Evolutionary conservation across 1,140 invertebrate species (phyloP).

Genomic region (Rhagoletis pomonella): DNA sequence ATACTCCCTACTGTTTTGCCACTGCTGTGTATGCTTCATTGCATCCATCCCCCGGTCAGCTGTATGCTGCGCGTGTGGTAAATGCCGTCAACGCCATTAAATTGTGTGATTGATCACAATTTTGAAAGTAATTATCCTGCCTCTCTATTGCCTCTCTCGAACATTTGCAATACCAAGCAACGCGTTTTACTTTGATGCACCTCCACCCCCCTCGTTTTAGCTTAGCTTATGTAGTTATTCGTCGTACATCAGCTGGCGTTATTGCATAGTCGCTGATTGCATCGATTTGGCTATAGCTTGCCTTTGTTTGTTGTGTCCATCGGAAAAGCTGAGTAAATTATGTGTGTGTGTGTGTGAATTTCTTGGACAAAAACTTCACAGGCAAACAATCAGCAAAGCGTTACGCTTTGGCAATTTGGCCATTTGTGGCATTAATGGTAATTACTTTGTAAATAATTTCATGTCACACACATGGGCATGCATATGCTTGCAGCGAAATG

Average conservation of each 20-base stretch:
- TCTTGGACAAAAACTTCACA: conserved; percentile 4
- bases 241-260: conserved; percentile 17
- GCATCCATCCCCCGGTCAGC: not conserved
- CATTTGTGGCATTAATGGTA: conserved; percentile 51
- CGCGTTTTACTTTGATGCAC: not conserved
- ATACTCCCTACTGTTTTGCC: not conserved
- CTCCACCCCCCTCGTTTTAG: not conserved
- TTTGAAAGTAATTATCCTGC: conserved; percentile 48
- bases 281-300: conserved; percentile 15
- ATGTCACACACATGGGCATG: not conserved
- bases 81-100: conserved; percentile 45
- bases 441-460: conserved; percentile 50
- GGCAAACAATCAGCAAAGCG: not conserved
- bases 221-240: too few relatives aligned
- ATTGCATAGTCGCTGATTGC: conserved; percentile 23
- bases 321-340: conserved; percentile 4
- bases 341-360: conserved; percentile 9
- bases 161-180: not conserved
- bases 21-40: conserved; percentile 16
- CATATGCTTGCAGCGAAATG: not conserved
- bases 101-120: conserved; percentile 49
- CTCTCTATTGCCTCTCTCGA: conserved; percentile 1
- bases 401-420: conserved; percentile 40
- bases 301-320: conserved; percentile 22
- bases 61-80: conserved; percentile 3